Conservation (phyloP, 23 tunicate genomes). For the Trididemnum clinides region DNA sequence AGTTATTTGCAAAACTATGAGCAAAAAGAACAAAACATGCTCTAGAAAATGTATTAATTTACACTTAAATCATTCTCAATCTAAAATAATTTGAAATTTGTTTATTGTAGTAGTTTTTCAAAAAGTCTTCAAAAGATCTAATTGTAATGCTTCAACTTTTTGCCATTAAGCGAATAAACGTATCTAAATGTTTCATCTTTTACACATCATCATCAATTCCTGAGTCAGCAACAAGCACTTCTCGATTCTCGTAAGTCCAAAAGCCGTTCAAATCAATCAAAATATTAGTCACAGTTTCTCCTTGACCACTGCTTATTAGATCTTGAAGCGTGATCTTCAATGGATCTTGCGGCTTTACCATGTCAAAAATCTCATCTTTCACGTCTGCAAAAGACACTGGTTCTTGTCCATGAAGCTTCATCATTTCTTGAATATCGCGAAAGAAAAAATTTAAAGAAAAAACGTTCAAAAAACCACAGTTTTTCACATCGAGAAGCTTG, state of each 20-base stretch:
- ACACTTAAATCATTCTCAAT: no score
- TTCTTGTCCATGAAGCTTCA: conserved; percentile 89
- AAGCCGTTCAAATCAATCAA: conserved; percentile 94
- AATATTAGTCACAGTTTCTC: conserved; percentile 95
- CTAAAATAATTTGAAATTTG: no score
- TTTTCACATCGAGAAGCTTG: conserved; percentile 92
- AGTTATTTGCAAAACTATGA: no score
- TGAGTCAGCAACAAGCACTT: conserved; percentile 86
- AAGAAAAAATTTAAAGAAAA: conserved; percentile 93
- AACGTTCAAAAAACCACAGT: conserved; percentile 76
- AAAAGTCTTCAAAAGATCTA: no score
- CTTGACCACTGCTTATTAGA: conserved; percentile 91
- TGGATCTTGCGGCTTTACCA: conserved; percentile 95
- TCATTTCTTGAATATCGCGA: conserved; percentile 86
- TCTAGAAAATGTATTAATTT: no score
- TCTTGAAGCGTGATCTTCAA: conserved; percentile 89
- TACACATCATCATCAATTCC: conserved; percentile 84
- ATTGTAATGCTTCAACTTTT: not conserved
- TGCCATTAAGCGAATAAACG: not conserved
- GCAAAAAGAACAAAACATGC: no score
- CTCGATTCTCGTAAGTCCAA: conserved; percentile 99
- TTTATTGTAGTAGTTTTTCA: no score
- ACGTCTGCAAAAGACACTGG: conserved; percentile 99
- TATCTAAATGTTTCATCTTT: no score
- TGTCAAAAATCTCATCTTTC: conserved; percentile 99